These are phyloP conservation scores for Bos taurus DNA, from an alignment of 2,113 vertebrate species.

Conservation along the genomic window ARS-UCD2.0 NC_037336.1:66008001-66008500, in stretches of 20 bases:
- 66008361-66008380: neutral
- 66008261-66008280: neutral
- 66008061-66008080: constrained; percentile 85
- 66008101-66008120: constrained; percentile 80
- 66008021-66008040: constrained; percentile 85
- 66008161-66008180: constrained; percentile 59
- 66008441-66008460: neutral
- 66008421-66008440: neutral
- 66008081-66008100: constrained; percentile 78
- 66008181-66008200: constrained; percentile 76
- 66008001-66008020: constrained; percentile 82
- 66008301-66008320: neutral
- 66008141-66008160: constrained; percentile 77
- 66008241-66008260: constrained; percentile 93
- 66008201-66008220: constrained; percentile 97
- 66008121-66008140: constrained; percentile 69
- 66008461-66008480: neutral
- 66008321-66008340: neutral
- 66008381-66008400: neutral
- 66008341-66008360: neutral
- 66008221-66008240: constrained; percentile 96
- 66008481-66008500: neutral
- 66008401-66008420: neutral
- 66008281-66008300: neutral
- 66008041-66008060: constrained; percentile 89